These are phyloP conservation scores for Agriopis leucophaearia DNA, from an alignment of 2,888 invertebrate species.

Conservation along the genomic window DNA sequence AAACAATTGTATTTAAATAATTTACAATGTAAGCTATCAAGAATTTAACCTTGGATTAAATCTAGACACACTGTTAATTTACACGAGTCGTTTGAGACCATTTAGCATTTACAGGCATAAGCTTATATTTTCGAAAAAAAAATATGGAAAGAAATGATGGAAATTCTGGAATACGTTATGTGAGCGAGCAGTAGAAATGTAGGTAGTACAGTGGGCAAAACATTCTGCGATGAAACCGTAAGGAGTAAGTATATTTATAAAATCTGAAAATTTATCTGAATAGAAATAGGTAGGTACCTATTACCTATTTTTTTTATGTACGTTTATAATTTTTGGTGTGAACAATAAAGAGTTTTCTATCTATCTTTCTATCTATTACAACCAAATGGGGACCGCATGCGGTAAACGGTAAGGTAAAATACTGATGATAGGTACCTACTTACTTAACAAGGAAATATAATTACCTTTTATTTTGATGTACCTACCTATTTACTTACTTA, in stretches of 20 bases:
- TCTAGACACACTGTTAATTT: conserved; percentile 22
- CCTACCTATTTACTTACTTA: not conserved
- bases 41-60: conserved; percentile 52
- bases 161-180: no score
- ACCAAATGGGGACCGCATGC: not conserved
- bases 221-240: no score
- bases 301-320: no score
- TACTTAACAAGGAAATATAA: not conserved
- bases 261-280: not conserved
- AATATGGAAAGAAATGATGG: not conserved
- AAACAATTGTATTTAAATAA: conserved; percentile 22
- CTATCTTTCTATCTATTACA: no score
- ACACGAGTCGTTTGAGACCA: conserved; percentile 32
- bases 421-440: not conserved
- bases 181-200: not conserved
- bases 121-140: not conserved
- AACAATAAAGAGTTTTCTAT: no score
- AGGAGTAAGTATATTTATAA: no score
- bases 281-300: not conserved
- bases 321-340: no score
- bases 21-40: conserved; percentile 38
- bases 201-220: not conserved
- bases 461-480: not conserved
- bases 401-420: not conserved
- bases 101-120: not conserved